A percentile compares a stretch with the other conserved stretches of the same genome.
Conservation (phyloP, 2,113 vertebrate species). For the Cettia cetti region DNA sequence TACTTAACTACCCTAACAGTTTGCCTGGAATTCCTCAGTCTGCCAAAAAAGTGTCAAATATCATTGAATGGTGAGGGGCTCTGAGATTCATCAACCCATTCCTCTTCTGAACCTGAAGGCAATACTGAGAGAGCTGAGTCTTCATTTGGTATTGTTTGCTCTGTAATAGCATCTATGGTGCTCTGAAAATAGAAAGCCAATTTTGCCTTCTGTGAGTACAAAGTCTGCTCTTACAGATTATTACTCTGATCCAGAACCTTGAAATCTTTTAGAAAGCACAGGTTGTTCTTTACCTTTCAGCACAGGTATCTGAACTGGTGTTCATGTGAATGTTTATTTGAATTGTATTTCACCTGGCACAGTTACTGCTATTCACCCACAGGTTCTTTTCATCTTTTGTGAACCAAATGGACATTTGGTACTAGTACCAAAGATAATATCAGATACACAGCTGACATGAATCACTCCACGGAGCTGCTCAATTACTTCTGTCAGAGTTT, state of each 20-base stretch:
- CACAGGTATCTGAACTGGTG: neutral
- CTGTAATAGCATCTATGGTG: neutral
- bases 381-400: slow-evolving; percentile 44
- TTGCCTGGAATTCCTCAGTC: neutral
- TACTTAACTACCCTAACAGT: neutral
- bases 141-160: neutral
- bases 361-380: neutral
- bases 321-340: neutral
- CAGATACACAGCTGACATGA: neutral
- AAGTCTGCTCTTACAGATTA: neutral
- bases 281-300: slow-evolving; percentile 3
- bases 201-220: neutral
- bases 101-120: neutral
- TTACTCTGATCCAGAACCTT: neutral
- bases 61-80: neutral
- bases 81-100: neutral
- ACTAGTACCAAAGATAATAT: slow-evolving; percentile 14
- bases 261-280: neutral
- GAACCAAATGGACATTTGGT: neutral
- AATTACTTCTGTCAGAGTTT: neutral
- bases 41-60: neutral
- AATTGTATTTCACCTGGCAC: slow-evolving; percentile 25
- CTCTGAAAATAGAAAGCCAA: neutral
- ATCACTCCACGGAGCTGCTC: neutral
- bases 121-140: neutral